Base-by-base conservation (phyloP, 2,888 invertebrate species). In the Drosophila setosimentum region DNA sequence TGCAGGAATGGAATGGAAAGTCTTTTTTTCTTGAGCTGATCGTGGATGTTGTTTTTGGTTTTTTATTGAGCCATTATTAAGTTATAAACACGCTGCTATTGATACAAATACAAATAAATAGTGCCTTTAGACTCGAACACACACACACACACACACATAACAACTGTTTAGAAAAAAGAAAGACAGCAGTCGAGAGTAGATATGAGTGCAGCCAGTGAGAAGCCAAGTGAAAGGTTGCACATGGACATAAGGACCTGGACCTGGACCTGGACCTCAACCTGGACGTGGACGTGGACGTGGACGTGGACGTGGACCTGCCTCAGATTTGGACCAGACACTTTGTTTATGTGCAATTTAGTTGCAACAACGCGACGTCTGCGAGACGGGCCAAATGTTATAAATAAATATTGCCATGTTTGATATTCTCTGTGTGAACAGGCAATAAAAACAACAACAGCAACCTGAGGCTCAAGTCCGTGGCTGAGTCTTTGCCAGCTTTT, bases 11-110 rank as follows among this genome's bases (percentile, higher is more conserved):
- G 74, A 87, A 83, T 69, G 78, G 86, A 83, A 83, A 84, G 84
- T 87, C 70, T 72, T 61, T 51, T 63, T 27, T 53, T 55, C 30
- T 50, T 54, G n/a, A 24, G 32, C 42, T 54, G 65, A 48, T 78
- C 65, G 71, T 78, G 65, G 58, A 27, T 35, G 54, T 24, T 33
- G 53, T 24, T 33, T 16, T 67, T 67, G 59, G 83, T 86, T 78
- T 90, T 87, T 87, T 87, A 87, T 87, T 90, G 90, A 87, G 87
- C 90, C 87, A 90, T 87, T 87, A 88, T 88, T 88, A 89, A 88
- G 87, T 88, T 88, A 88, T 88, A 88, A 87, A 89, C 87, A 87
- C 78, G 89, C 78, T 82, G 84, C 77, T 87, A 86, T 90, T 88
- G 89, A 84, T 87, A 87, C 82, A 82, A 87, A 84, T 73, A 84